Conservation (phyloP, 2,113 vertebrate genomes). For the Megaceryle maxima region DNA sequence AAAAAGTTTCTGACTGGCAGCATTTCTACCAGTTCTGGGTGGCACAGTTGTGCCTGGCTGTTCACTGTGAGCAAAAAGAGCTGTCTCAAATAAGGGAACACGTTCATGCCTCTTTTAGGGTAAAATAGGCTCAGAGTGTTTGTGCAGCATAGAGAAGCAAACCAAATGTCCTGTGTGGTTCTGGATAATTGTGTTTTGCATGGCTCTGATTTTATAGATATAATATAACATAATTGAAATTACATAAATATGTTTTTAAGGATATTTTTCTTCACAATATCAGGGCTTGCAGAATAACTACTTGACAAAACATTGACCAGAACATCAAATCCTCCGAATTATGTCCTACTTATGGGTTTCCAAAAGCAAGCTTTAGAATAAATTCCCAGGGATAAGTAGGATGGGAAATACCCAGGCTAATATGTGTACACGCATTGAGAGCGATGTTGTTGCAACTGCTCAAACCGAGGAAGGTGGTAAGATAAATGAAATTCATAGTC, state of each 20-base stretch:
- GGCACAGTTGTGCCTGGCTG: not conserved
- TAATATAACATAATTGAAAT: not conserved
- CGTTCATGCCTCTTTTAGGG: not conserved
- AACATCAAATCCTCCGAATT: slow-evolving; percentile 72
- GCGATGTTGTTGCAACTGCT: slow-evolving; percentile 35
- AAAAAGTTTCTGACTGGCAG: not conserved
- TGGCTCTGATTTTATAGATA: not conserved
- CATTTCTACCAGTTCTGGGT: not conserved
- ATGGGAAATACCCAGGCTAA: slow-evolving; percentile 36
- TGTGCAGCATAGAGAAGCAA: not conserved
- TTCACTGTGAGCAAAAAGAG: rapidly evolving
- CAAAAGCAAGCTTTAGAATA: slow-evolving; percentile 76
- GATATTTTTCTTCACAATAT: not conserved
- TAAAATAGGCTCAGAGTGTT: not conserved
- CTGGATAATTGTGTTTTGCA: not conserved
- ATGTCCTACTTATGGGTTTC: slow-evolving; percentile 75
- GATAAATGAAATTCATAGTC: slow-evolving; percentile 68
- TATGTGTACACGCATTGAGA: slow-evolving; percentile 38
- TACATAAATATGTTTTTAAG: not conserved
- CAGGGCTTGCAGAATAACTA: slow-evolving; percentile 28
- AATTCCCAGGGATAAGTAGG: slow-evolving; percentile 75
- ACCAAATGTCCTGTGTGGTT: not conserved
- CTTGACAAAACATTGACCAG: slow-evolving; percentile 53
- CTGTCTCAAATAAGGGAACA: not conserved
- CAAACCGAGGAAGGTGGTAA: slow-evolving; percentile 15